These are phyloP conservation scores for Heliconius congener DNA, from an alignment of 1,140 invertebrate species.

Conservation along the genomic window DNA sequence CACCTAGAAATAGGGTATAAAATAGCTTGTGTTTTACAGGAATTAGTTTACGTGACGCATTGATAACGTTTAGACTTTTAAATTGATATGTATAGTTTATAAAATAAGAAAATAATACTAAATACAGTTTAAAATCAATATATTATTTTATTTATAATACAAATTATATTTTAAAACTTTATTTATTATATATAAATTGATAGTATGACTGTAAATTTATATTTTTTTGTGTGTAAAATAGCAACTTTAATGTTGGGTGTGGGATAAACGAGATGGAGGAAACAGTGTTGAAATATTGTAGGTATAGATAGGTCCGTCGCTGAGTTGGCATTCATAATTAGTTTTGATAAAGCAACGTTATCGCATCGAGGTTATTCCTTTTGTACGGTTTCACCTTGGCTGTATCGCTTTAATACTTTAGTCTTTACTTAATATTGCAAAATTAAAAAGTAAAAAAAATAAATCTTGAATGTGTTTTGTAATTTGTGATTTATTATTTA, in stretches of 20 bases:
- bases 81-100: constrained; percentile 43
- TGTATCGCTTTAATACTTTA: constrained; percentile 3
- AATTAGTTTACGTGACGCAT: constrained; percentile 16
- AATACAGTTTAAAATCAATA: neutral
- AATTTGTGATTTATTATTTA: constrained; percentile 14
- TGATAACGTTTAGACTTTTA: neutral
- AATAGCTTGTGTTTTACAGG: neutral
- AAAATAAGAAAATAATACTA: constrained; percentile 36
- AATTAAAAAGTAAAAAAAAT: constrained; percentile 1
- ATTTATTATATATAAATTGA: constrained; percentile 3
- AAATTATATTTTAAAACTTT: constrained; percentile 1
- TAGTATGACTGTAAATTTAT: constrained; percentile 22
- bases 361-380: constrained; percentile 63
- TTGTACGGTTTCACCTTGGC: constrained; percentile 67
- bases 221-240: constrained; percentile 35
- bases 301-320: constrained; percentile 74
- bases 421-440: neutral
- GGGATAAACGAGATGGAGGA: constrained; percentile 57
- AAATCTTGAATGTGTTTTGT: neutral
- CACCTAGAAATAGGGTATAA: neutral
- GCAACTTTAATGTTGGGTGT: constrained; percentile 70
- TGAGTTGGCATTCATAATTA: constrained; percentile 77
- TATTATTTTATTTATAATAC: constrained; percentile 22
- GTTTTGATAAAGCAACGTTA: constrained; percentile 70
- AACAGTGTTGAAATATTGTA: constrained; percentile 71